Percentiles rank a stretch among this genome's conserved stretches.
These are phyloP conservation scores for Tympanuchus pallidicinctus DNA, from an alignment of 2,113 vertebrate species.

Conservation along the genomic window DNA sequence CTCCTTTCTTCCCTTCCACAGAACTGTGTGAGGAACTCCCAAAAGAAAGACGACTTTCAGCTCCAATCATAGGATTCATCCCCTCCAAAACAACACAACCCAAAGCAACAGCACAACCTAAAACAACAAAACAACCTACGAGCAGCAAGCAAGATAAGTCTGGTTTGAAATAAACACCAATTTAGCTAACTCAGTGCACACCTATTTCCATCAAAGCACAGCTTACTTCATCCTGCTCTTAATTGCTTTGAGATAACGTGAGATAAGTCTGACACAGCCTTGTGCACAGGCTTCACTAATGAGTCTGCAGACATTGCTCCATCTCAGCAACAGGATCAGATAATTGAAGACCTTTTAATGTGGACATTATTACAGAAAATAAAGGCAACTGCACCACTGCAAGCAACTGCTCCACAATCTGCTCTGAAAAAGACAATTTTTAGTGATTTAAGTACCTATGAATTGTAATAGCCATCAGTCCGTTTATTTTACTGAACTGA, in stretches of 20 bases:
- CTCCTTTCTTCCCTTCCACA: neutral
- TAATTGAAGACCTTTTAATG: rapidly evolving
- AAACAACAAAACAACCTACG: neutral
- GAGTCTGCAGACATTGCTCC: neutral
- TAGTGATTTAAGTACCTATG: neutral
- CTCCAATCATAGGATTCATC: neutral
- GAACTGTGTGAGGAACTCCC: neutral
- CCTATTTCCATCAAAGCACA: neutral
- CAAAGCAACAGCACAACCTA: neutral
- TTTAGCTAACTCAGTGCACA: neutral
- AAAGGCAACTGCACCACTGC: neutral
- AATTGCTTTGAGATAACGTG: neutral
- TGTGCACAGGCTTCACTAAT: neutral
- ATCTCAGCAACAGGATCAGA: neutral
- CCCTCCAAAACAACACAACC: neutral
- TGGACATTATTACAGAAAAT: neutral
- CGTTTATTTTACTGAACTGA: neutral
- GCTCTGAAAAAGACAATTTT: neutral
- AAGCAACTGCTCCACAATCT: neutral
- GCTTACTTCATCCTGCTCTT: neutral
- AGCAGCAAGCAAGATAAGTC: neutral
- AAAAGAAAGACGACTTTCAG: neutral
- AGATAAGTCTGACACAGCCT: neutral
- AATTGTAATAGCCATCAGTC: neutral
- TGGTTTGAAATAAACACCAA: neutral